These are phyloP conservation scores for Crematogaster levior DNA, from an alignment of 2,888 invertebrate genomes.

Conservation along the genomic window DNA sequence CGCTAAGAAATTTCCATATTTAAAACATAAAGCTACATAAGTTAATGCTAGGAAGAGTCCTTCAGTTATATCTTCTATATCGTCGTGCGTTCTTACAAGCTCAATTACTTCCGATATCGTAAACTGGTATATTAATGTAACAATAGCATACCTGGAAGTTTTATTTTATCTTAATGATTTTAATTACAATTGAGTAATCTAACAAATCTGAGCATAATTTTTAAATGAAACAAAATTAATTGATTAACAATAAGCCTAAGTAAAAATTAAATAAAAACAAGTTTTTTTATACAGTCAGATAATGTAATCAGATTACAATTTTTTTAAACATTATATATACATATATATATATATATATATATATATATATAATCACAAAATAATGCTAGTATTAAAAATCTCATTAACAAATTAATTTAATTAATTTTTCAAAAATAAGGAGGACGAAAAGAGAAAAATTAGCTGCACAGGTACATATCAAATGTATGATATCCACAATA, in stretches of 20 bases:
- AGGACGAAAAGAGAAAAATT: not conserved
- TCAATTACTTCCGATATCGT: constrained; percentile 74
- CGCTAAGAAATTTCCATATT: constrained; percentile 54
- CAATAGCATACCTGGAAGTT: constrained; percentile 46
- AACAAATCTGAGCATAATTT: not conserved
- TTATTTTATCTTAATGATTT: not conserved
- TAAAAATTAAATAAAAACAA: not conserved
- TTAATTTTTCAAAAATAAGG: not conserved
- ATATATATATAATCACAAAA: no score
- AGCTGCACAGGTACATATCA: not conserved
- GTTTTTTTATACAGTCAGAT: not conserved
- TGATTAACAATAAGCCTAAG: not conserved
- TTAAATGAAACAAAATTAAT: not conserved
- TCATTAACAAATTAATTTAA: constrained; percentile 3
- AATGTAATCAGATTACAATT: not conserved
- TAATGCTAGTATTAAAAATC: not conserved
- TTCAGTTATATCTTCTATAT: constrained; percentile 73
- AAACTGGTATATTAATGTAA: constrained; percentile 64
- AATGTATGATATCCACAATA: no score
- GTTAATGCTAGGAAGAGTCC: constrained; percentile 76
- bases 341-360: no score
- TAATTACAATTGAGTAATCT: not conserved
- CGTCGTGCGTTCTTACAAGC: constrained; percentile 65
- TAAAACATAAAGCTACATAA: constrained; percentile 55
- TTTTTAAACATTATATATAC: not conserved